Base-by-base conservation (phyloP, 1,140 invertebrate species). In the Araneus ventricosus region DNA sequence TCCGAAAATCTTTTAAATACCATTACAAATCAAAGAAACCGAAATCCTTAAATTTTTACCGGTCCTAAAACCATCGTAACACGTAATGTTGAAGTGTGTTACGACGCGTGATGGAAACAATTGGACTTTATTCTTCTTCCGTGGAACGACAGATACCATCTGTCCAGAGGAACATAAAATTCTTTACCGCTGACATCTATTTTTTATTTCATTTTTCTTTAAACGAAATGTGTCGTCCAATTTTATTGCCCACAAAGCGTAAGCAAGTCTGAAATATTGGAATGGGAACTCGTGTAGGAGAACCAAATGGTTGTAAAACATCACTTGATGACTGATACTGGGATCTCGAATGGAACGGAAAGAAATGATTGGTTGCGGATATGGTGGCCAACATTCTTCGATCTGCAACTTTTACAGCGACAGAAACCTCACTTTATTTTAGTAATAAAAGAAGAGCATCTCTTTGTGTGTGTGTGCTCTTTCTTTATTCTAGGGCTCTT, bases 261-360 rank as follows among this genome's bases (percentile, higher is more conserved):
- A 75, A 75, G 70, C 70, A 84, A 57, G 82, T 57, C 82, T 84
- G 52, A 84, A 84, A 84, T 84, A 84, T 84, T 84, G 82, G 82
- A 75, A 75, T 75, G 30, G 37, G 4, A 84, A 84, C 39, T 84
- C 41, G 41, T 75, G 70, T 34, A n/a, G n/a, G 82, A 52, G 39
- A 84, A 84, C 82, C 14, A 52, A 52, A 84, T 45, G 82, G 45
- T 57, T 84, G 82, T 30, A 84, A 84, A 84, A 57, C 82, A 84
- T 84, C 41, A 34, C 14, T 52, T 84, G 82, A 84, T 84, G 82
- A 84, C 82, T 84, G 27, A 45, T 24, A 20, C 82, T 22, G 3
- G 45, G 41, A 45, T 27, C 27, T 27, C n/a, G 24, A 84, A 52
- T 84, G 82, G 82, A 4, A 84, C 20, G 52, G 45, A 45, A 34